Evolutionary conservation across 2,888 invertebrate genomes (phyloP).

Genomic region (Gisinianus flammeolus): DNA sequence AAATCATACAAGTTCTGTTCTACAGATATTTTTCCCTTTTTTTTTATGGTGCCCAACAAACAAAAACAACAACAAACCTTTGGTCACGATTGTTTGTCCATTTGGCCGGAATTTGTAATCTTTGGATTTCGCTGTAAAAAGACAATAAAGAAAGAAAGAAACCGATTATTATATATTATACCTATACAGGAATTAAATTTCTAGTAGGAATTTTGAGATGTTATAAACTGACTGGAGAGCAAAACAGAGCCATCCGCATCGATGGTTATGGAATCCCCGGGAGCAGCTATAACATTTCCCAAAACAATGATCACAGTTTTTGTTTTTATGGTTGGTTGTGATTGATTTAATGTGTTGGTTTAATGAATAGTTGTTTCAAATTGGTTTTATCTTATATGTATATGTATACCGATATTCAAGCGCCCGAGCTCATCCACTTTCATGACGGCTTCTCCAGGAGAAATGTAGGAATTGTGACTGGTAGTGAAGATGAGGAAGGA

Average conservation of each 20-base stretch:
- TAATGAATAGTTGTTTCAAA: not conserved
- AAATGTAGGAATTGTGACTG: slow-evolving; percentile 52
- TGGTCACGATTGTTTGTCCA: slow-evolving; percentile 46
- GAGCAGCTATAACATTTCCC: slow-evolving; percentile 34
- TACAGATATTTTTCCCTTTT: not conserved
- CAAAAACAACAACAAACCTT: no score
- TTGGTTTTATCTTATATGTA: not conserved
- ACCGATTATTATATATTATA: not conserved
- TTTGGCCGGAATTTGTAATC: slow-evolving; percentile 52
- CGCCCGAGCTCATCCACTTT: slow-evolving; percentile 49
- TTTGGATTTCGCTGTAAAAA: slow-evolving; percentile 7
- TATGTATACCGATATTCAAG: slow-evolving; percentile 44
- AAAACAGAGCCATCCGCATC: slow-evolving; percentile 50
- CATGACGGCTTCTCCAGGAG: slow-evolving; percentile 46
- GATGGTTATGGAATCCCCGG: slow-evolving; percentile 42
- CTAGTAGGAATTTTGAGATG: slow-evolving; percentile 7
- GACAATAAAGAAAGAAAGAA: not conserved
- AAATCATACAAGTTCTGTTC: no score
- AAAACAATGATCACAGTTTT: not conserved
- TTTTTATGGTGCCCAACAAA: no score
- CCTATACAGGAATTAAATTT: not conserved
- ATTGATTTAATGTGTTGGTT: not conserved
- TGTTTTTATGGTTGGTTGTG: not conserved
- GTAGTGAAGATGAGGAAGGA: slow-evolving; percentile 52
- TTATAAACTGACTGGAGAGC: slow-evolving; percentile 43